Evolutionary conservation across 2,113 vertebrate species (phyloP), one percentile per base, ranked within the genome.

Genomic region (Scomber colias): DNA sequence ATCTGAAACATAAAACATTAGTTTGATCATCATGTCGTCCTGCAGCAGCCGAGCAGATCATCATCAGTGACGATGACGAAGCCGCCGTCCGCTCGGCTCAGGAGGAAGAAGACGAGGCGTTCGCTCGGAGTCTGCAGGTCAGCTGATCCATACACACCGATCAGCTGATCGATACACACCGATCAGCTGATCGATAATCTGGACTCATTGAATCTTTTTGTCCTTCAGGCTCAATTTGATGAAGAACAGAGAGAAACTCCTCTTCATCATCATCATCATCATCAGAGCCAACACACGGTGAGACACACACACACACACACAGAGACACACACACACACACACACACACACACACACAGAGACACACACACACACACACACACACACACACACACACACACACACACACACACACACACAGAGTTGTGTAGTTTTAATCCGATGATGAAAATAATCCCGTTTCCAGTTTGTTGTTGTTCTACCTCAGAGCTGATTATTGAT

Each of bases 51-150:
- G 75, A 90, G 53, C 74, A 93, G 75, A 90, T 94, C 8, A 35
- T 95, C 57, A 92, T 95, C 87, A 94, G 93, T 12, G 94, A 95
- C 3, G 94, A 94, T 1, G 93, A 95, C 0, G 93, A 94, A 56
- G 82, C 75, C 0, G 62, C 48, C 5, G 89, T 95, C 12, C 92
- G 92, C 16, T 71, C 63, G 0, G 81, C 77, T 4, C 95, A 96
- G 80, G 24, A 91, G 89, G 93, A 92, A 24, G 93, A 95, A 72
- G 95, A 96, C 3, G 94, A 93, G 75, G 91, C 79, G 0, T 69
- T 95, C 64, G 95, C 95, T 4, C 90, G 86, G 48, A 94, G 76
- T 30, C 91, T 96, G 44, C 95, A 95, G 94, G 95, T 95, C 72
- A 13, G 17, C 9, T 17, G 5, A 16, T 56, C 21, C 21, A 21